These are phyloP conservation scores for Embidobia sp. DNA, from an alignment of 2,888 invertebrate species.

Conservation along the genomic window DNA sequence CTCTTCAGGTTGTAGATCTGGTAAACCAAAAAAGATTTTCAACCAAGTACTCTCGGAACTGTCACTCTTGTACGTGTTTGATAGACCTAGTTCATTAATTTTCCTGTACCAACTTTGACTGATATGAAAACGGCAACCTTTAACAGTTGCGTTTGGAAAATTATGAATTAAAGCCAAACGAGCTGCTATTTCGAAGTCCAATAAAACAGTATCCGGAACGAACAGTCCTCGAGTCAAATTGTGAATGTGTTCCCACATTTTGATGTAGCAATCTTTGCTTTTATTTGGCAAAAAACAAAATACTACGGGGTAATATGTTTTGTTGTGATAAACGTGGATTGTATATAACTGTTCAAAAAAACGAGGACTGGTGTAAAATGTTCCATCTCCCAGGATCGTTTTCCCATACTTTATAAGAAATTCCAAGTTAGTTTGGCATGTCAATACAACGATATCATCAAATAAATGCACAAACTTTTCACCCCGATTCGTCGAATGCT, in stretches of 20 bases:
- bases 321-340: slow-evolving; percentile 2
- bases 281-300: slow-evolving; percentile 12
- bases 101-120: slow-evolving; percentile 14
- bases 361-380: not conserved
- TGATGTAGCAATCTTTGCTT: not conserved
- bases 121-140: slow-evolving; percentile 7
- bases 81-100: slow-evolving; percentile 19
- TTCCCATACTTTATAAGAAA: not conserved
- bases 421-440: slow-evolving; percentile 3
- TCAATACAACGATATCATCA: slow-evolving; percentile 1
- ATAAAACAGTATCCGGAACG: not conserved
- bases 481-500: not conserved
- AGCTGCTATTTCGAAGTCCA: not conserved
- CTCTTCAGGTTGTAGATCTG: slow-evolving; percentile 3
- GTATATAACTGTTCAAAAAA: slow-evolving; percentile 9
- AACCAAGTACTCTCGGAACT: slow-evolving; percentile 14
- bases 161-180: not conserved
- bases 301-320: not conserved
- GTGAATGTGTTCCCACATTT: slow-evolving; percentile 1
- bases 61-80: not conserved
- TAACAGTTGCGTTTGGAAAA: slow-evolving; percentile 4
- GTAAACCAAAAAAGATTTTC: slow-evolving; percentile 18
- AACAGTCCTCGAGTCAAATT: not conserved
- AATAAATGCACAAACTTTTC: not conserved
- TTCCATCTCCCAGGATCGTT: not conserved